Conservation (phyloP, 2,113 vertebrate species). For the Bos indicus region DNA sequence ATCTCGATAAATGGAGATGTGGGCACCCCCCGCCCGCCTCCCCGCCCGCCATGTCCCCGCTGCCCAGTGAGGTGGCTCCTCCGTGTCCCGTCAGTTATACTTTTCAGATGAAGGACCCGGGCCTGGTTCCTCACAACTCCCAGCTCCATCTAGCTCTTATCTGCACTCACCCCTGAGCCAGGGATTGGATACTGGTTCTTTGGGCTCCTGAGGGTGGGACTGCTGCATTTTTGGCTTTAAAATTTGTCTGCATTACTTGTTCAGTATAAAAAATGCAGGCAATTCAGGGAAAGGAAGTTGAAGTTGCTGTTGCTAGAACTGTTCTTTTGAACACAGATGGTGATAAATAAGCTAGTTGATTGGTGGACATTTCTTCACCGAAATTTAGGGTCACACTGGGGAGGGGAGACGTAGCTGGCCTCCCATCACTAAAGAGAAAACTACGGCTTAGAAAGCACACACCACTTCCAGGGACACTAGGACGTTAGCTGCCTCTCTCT, state of each 20-base stretch:
- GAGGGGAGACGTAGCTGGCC: too few species aligned
- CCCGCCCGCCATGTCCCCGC: fast-evolving
- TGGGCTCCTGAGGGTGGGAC: neutral
- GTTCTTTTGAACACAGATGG: too few species aligned
- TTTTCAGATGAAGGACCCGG: neutral
- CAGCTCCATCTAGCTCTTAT: neutral
- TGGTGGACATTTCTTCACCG: neutral
- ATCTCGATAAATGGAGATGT: fast-evolving
- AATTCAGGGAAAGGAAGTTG: neutral
- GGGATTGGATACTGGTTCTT: neutral
- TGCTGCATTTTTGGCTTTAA: neutral
- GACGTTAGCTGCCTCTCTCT: neutral
- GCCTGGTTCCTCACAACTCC: neutral
- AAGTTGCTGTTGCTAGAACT: neutral
- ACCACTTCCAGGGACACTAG: fast-evolving
- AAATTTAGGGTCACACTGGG: neutral
- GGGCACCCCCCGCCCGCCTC: fast-evolving
- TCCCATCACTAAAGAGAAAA: neutral
- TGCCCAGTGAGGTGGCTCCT: neutral
- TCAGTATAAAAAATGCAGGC: neutral
- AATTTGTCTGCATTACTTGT: neutral
- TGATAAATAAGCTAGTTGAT: neutral
- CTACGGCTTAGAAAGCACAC: neutral
- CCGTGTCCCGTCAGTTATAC: too few species aligned
- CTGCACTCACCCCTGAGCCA: neutral